Evolutionary conservation across 1,140 invertebrate species (phyloP), one percentile per base, ranked within the genome.

Genomic region (Telenomus remus): DNA sequence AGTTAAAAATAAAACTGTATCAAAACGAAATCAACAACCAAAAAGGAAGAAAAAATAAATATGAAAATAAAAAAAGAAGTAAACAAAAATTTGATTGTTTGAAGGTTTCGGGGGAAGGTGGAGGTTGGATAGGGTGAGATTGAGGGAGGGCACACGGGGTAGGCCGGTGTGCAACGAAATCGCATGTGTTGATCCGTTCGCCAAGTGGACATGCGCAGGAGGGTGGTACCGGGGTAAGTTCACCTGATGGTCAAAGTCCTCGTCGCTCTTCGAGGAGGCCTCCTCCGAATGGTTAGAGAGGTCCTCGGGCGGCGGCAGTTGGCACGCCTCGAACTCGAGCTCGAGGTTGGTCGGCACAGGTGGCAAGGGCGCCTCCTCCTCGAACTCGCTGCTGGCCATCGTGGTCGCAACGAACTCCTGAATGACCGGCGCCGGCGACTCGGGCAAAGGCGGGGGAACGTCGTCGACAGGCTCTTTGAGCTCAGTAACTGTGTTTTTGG

Each of bases 211-310:
- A 54, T 51, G 43, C 79, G 80, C 85, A 84, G 83, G n/a, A n/a
- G n/a, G n/a, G n/a, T n/a, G n/a, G 83, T 80, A 79, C 80, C 79
- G 78, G 76, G 86, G 82, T 88, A 85, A 87, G 82, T 39, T 87
- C 86, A 88, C 86, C 86, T 88, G 85, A 56, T 83, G 81, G 75
- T 82, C 77, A 60, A 70, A 80, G 44, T 78, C 78, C 42, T 78
- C 76, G 50, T 85, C 81, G 69, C 68, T 81, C 42, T 81, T 79
- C 66, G 75, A 64, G 47, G 79, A 75, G 13, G 0, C 53, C 63
- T 79, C 65, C 14, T 57, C 16, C 11, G 66, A 56, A 9, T 76
- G 56, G 35, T 73, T 76, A 19, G 79, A 68, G 27, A 78, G 68
- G 34, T 82, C 72, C 51, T 83, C 56, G 46, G 65, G 9, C 33